Evolutionary conservation across 35 echinoderm and acorn worm species (phyloP), one percentile per base, ranked within the genome.

Genomic region (Ptychodera flava): DNA sequence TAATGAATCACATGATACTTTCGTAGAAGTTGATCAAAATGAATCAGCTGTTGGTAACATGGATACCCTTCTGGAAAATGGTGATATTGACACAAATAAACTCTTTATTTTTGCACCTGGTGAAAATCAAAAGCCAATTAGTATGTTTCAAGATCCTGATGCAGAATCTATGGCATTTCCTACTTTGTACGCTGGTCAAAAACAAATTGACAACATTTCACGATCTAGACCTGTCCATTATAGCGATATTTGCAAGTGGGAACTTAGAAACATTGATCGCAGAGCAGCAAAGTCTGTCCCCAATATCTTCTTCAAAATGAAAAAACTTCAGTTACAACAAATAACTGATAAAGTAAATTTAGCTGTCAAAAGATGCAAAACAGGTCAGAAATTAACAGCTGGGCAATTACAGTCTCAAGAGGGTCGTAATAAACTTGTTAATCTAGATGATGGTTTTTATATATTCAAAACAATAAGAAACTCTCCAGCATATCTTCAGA

Each of bases 151-250:
- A 36, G 78, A 88, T 29, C 29, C 35, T 1, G 86, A 81, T 37
- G 86, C 78, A 29, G 79, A 88, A 37, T 88, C 32, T 82, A 14
- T 88, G 30, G 77, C 86, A 32, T 88, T 88, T 36, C 78, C 79
- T 30, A 82, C 79, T 22, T 35, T 81, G 81, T 88, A 81, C 45
- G 38, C 36, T 82, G 86, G 77, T 15, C 10, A 86, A 31, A 28
- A 77, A 31, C 31, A 77, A 45, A 78, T 28, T 33, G 30, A 30
- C 27, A 86, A 86, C 30, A 14, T 15, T 45, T 10, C 76, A 78
- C 31, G 85, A 86, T 2, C 28, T 16, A 31, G 16, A 6, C 53
- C 76, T n/a, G n/a, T n/a, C n/a, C n/a, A n/a, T n/a, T n/a, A n/a
- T n/a, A n/a, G n/a, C n/a, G n/a, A n/a, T n/a, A n/a, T n/a, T n/a